Percentiles rank a stretch among this genome's conserved stretches.
These are phyloP conservation scores for Psettodes erumei DNA, from an alignment of 2,113 vertebrate species.

Conservation along the genomic window DNA sequence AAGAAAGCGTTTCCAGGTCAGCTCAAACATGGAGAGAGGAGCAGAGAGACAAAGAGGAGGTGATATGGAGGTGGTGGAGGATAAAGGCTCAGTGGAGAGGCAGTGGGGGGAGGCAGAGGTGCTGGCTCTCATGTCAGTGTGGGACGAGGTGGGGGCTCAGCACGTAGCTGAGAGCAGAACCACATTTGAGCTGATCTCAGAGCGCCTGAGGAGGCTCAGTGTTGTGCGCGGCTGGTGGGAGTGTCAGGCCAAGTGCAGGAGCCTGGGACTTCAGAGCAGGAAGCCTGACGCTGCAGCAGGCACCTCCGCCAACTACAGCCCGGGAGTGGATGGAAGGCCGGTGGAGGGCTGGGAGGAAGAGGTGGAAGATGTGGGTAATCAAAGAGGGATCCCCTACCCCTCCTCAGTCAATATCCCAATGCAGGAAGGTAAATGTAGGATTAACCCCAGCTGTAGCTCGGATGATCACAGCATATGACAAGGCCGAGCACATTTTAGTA, in stretches of 20 bases:
- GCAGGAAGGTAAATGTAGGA: slow-evolving; percentile 80
- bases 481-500: slow-evolving; percentile 2
- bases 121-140: slow-evolving; percentile 89
- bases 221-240: slow-evolving; percentile 90
- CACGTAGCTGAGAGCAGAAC: slow-evolving; percentile 88
- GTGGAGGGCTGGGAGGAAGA: slow-evolving; percentile 77
- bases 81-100: slow-evolving; percentile 63
- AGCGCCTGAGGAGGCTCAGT: slow-evolving; percentile 89
- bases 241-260: slow-evolving; percentile 90
- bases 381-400: slow-evolving; percentile 61
- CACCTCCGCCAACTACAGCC: slow-evolving; percentile 85
- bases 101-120: slow-evolving; percentile 85
- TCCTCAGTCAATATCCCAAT: slow-evolving; percentile 61
- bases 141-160: slow-evolving; percentile 89
- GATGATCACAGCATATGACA: neutral
- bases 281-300: slow-evolving; percentile 72
- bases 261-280: slow-evolving; percentile 89
- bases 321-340: slow-evolving; percentile 77
- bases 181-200: slow-evolving; percentile 91
- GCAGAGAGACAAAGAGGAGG: slow-evolving; percentile 82
- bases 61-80: slow-evolving; percentile 75
- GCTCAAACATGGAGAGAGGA: slow-evolving; percentile 92
- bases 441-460: slow-evolving; percentile 16
- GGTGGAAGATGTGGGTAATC: slow-evolving; percentile 50
- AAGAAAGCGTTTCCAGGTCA: slow-evolving; percentile 93